Base-by-base conservation (phyloP, 1,140 invertebrate genomes). In the Drosophila kohkoa region DNA sequence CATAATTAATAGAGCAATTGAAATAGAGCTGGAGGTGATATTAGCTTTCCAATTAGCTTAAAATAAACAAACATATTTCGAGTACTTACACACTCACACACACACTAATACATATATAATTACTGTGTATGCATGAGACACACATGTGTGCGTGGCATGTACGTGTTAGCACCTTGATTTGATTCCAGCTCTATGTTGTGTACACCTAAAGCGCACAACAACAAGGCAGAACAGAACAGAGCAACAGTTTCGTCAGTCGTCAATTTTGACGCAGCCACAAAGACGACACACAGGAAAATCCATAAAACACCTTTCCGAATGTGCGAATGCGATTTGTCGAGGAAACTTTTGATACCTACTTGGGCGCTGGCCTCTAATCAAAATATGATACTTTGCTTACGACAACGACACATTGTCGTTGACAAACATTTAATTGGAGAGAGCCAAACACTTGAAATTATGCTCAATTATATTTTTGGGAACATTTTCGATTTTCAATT, bases 211-310 rank as follows among this genome's bases (percentile, higher is more conserved):
- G 38, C 57, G 30, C 11, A n/a, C 49, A 57, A 62, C 68, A 28
- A 58, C 32, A 13, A 43, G 10, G 43, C 55, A 76, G 71, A 76
- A 69, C 74, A 76, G 71, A 76, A 68, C 74, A 76, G 65, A 76
- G 74, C 74, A 76, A 76, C 74, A 76, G 74, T 76, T 76, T 57
- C 54, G 52, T 30, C 28, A 38, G 25, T 57, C 54, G 52, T 30
- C 28, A 38, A n/a, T 30, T 52, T 75, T 59, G 54, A 65, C 43
- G 51, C 58, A 65, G 65, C 57, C 58, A 75, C 58, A 62, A 63
- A 57, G 43, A 58, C 51, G 66, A 70, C 49, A 59, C 43, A 59
- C 43, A 75, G 67, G 67, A 75, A 75, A 75, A 75, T 75, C 73
- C 60, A 75, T 75, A 75, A 75, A 64, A 75, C 67, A 75, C 58